Base-by-base conservation (phyloP, 2,797 vertebrate genomes). In the Prunella strophiata region DNA sequence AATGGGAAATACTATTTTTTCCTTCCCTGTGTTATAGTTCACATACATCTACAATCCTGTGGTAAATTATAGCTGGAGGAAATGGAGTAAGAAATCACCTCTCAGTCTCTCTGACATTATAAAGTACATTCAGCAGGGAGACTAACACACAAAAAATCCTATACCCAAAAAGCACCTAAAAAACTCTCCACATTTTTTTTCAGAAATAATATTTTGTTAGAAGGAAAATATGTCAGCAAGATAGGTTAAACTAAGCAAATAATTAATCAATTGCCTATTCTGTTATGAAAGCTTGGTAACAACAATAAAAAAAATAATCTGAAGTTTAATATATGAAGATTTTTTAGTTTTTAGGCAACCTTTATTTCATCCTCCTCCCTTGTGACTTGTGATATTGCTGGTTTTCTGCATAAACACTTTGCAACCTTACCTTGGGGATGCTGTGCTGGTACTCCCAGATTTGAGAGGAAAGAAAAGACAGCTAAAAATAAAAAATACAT, bases 21-120 rank as follows among this genome's bases (percentile, higher is more conserved):
- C 25, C 43, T 40, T 81, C 47, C 17, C 16, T 83, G 1, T 74
- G 22, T 66, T 91, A 65, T 66, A 65, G 36, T 88, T 91, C 77
- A 79, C 23, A 26, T 26, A 61, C 16, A 34, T 71, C 65, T 76
- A 62, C 48, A 90, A 38, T 65, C 30, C 63, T 54, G 54, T 34
- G 17, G 68, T 79, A 91, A 92, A 90, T 91, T 92, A 89, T 51
- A 87, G 70, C 78, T 18, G 3, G 63, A 83, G 59, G 78, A 96
- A 96, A 95, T 76, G 58, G 42, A 91, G 68, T 79, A 80, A 81
- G 72, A 96, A 92, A 96, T 83, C 58, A 59, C 77, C 71, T 92
- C 82, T 92, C 47, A 58, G 71, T 90, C 62, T 90, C 38, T 92
- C 73, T 93, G 89, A 74, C 43, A 47, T 85, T 90, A 90, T 81